Evolutionary conservation across 2,797 vertebrate species (phyloP).

Genomic region (Harpagifer antarcticus): DNA sequence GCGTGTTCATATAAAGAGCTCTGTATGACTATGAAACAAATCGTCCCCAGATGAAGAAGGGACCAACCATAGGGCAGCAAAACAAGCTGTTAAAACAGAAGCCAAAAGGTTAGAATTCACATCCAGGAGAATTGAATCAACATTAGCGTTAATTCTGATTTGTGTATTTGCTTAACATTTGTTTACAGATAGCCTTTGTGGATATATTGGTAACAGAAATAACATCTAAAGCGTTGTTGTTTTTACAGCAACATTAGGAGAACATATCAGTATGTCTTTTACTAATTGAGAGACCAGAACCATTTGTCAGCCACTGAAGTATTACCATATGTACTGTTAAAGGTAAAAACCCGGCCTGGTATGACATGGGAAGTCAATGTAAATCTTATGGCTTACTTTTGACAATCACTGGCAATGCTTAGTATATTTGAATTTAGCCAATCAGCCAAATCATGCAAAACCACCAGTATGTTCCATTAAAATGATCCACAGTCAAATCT

Average conservation of each 20-base stretch:
- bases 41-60: background rate
- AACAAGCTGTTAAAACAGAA: background rate
- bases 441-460: slow-evolving; percentile 26
- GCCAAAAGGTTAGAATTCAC: background rate
- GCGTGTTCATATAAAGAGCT: background rate
- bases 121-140: background rate
- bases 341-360: background rate
- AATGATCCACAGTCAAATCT: slow-evolving; percentile 28
- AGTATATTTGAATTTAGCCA: background rate
- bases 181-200: background rate
- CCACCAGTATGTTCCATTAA: slow-evolving; percentile 9
- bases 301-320: background rate
- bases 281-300: background rate
- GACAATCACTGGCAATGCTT: background rate
- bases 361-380: too few species aligned
- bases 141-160: background rate
- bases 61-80: background rate
- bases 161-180: background rate
- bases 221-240: background rate
- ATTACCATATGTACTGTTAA: background rate
- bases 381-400: background rate
- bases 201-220: background rate
- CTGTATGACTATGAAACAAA: background rate
- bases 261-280: background rate
- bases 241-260: too few species aligned